Evolutionary conservation across 2,888 invertebrate species (phyloP).

Genomic region (Leucophenga montana): DNA sequence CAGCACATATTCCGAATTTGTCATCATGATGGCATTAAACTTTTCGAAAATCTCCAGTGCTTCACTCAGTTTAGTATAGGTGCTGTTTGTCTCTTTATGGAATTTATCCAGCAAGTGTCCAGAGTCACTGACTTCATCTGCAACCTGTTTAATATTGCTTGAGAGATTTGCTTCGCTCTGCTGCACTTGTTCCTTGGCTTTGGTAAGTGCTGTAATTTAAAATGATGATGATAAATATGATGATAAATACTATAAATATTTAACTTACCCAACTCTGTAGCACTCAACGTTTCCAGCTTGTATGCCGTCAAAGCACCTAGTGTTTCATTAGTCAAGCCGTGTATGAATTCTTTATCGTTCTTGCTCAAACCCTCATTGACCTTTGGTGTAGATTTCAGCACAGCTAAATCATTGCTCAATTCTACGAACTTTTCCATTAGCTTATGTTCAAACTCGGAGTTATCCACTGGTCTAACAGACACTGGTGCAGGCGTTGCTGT

Average conservation of each 20-base stretch:
- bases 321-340: slow-evolving; percentile 78
- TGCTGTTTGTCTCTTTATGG: slow-evolving; percentile 75
- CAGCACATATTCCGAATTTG: slow-evolving; percentile 88
- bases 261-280: slow-evolving; percentile 74
- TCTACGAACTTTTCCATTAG: slow-evolving; percentile 73
- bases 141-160: slow-evolving; percentile 74
- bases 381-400: slow-evolving; percentile 61
- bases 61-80: slow-evolving; percentile 75
- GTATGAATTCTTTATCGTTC: slow-evolving; percentile 74
- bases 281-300: slow-evolving; percentile 74
- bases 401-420: slow-evolving; percentile 72
- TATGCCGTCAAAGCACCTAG: slow-evolving; percentile 76
- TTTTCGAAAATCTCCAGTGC: slow-evolving; percentile 78
- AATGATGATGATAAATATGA: neutral
- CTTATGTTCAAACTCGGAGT: slow-evolving; percentile 73
- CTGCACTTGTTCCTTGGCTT: slow-evolving; percentile 75
- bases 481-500: slow-evolving; percentile 55
- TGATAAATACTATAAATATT: neutral
- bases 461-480: slow-evolving; percentile 56
- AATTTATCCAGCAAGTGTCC: slow-evolving; percentile 76
- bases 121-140: slow-evolving; percentile 76
- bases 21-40: slow-evolving; percentile 84
- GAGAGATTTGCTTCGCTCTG: slow-evolving; percentile 76
- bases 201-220: slow-evolving; percentile 71
- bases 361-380: slow-evolving; percentile 65